Evolutionary conservation across 2,888 invertebrate genomes (phyloP).

Genomic region (Sphaerophoria taeniata): DNA sequence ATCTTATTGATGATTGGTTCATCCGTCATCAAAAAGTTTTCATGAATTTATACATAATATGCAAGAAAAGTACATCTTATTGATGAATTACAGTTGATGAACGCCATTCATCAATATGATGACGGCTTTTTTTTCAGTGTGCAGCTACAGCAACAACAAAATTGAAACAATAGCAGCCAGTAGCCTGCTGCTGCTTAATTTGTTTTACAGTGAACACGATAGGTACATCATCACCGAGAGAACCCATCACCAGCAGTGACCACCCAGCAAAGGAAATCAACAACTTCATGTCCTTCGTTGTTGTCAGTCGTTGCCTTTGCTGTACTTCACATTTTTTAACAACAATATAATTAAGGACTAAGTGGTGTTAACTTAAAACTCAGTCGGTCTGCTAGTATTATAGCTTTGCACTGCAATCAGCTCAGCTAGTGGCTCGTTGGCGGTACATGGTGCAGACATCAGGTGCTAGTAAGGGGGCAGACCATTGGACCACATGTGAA

Average conservation of each 20-base stretch:
- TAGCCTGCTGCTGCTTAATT: too few relatives aligned
- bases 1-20: too few relatives aligned
- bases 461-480: slow-evolving; percentile 14
- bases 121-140: too few relatives aligned
- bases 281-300: slow-evolving; percentile 68
- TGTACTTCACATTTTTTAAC: slow-evolving; percentile 68
- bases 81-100: too few relatives aligned
- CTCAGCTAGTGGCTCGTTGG: slow-evolving; percentile 5
- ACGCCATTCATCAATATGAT: too few relatives aligned
- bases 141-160: too few relatives aligned
- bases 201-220: not conserved
- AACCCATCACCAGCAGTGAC: not conserved
- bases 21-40: too few relatives aligned
- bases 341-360: slow-evolving; percentile 74
- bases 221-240: not conserved
- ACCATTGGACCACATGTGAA: slow-evolving; percentile 59
- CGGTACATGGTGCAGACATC: too few relatives aligned
- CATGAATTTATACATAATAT: too few relatives aligned
- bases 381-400: slow-evolving; percentile 35
- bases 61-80: too few relatives aligned
- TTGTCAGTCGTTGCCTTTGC: slow-evolving; percentile 15
- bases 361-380: slow-evolving; percentile 73
- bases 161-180: too few relatives aligned
- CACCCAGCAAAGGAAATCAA: slow-evolving; percentile 48
- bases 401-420: slow-evolving; percentile 40